These are phyloP conservation scores for Arge pagana DNA, from an alignment of 2,888 invertebrate genomes.

Conservation along the genomic window DNA sequence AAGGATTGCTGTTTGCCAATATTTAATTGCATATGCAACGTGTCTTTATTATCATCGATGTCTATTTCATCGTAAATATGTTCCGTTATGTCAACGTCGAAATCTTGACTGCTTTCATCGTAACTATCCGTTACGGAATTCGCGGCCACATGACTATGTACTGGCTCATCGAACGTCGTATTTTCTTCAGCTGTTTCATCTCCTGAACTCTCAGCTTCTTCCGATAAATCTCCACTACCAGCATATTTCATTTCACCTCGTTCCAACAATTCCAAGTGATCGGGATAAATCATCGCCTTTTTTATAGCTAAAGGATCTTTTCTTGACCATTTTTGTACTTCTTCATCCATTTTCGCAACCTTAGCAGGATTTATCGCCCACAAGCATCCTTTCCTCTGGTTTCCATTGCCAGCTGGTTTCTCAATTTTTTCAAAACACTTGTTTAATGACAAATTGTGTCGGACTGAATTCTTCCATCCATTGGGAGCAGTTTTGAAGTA, in stretches of 20 bases:
- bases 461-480: conserved; percentile 98
- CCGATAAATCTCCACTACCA: conserved; percentile 67
- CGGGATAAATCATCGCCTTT: conserved; percentile 93
- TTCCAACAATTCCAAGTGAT: conserved; percentile 81
- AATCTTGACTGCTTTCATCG: conserved; percentile 55
- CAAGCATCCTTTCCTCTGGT: conserved; percentile 86
- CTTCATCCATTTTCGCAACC: conserved; percentile 96
- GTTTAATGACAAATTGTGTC: conserved; percentile 95
- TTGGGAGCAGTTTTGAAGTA: conserved; percentile 98
- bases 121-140: conserved; percentile 56
- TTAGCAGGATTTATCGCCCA: conserved; percentile 98
- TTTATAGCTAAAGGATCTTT: conserved; percentile 93
- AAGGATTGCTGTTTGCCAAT: conserved; percentile 47
- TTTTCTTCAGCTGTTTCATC: conserved; percentile 59
- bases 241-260: conserved; percentile 87
- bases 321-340: conserved; percentile 95
- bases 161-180: conserved; percentile 51
- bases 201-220: conserved; percentile 70
- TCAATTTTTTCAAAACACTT: conserved; percentile 99
- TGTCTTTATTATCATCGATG: conserved; percentile 68
- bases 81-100: conserved; percentile 64
- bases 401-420: conserved; percentile 86
- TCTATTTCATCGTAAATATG: conserved; percentile 77
- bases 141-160: conserved; percentile 54
- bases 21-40: conserved; percentile 63